Conservation (phyloP, 1,140 invertebrate genomes). For the Maniola jurtina region DNA sequence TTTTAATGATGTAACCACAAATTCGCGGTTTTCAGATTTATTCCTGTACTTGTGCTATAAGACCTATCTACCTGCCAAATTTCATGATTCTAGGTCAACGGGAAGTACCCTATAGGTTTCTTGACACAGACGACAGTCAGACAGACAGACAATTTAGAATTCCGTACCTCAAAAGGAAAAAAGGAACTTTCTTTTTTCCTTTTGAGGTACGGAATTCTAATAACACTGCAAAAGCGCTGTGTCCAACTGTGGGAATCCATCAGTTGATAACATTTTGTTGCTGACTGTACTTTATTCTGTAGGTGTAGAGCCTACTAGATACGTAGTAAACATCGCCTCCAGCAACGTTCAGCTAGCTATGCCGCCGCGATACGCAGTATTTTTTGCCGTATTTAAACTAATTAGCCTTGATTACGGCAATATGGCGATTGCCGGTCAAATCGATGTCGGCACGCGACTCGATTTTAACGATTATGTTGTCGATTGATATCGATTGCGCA, state of each 20-base stretch:
- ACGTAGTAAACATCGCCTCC: constrained; percentile 19
- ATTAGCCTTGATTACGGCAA: constrained; percentile 53
- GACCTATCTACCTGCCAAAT: too few relatives aligned
- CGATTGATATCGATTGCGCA: constrained; percentile 15
- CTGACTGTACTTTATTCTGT: constrained; percentile 22
- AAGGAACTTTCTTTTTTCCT: too few relatives aligned
- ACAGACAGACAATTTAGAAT: too few relatives aligned
- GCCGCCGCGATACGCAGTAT: constrained; percentile 36
- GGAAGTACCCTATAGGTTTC: too few relatives aligned
- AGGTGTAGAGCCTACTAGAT: constrained; percentile 18
- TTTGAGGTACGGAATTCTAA: too few relatives aligned
- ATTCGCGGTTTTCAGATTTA: too few relatives aligned
- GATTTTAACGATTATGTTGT: constrained; percentile 14
- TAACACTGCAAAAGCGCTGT: too few relatives aligned
- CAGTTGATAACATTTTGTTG: constrained; percentile 22
- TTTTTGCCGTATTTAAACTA: constrained; percentile 47
- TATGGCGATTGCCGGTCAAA: constrained; percentile 32
- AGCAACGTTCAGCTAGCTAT: constrained; percentile 36
- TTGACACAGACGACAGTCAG: too few relatives aligned
- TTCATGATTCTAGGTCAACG: too few relatives aligned
- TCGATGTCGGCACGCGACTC: constrained; percentile 26
- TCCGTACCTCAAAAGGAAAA: too few relatives aligned
- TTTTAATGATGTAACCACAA: too few relatives aligned
- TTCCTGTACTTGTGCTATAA: too few relatives aligned
- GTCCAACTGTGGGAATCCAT: background rate